Evolutionary conservation across 2,888 invertebrate genomes (phyloP), one percentile per base, ranked within the genome.

Genomic region (Cartodere bifasciata): DNA sequence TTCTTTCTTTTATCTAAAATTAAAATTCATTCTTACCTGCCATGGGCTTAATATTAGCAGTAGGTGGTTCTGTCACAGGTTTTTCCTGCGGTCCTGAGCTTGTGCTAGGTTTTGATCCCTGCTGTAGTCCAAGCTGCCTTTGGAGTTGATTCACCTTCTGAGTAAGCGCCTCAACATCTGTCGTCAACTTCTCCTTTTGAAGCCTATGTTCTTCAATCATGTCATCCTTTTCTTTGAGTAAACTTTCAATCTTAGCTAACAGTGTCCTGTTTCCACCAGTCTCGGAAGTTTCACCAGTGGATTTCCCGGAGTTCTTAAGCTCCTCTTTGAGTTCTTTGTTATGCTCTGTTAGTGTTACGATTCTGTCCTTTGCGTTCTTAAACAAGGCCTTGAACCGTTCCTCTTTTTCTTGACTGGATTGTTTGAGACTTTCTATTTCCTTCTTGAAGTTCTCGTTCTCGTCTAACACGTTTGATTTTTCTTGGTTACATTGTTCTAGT

Each of bases 1-100:
- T n/a, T n/a, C n/a, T n/a, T n/a, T n/a, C n/a, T n/a, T n/a, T n/a
- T n/a, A n/a, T n/a, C n/a, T n/a, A n/a, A 31, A 16, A 16, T 13
- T 16, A 17, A 31, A 30, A 32, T n/a, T n/a, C n/a, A n/a, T 54
- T 46, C 26, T 60, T 66, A 46, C 86, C 86, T 3, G 91, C 83
- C 80, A 92, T 87, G 0, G 92, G 92, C 56, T 88, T 87, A 23
- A 92, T 92, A 53, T 92, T 92, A 4, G 92, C 92, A 1, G 90
- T 92, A 0, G 81, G 74, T 15, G 76, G 72, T 42, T 75, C 76
- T 1, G 62, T 61, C 2, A 63, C 60, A 2, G 62, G 58, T 41
- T 68, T 70, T 21, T 68, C 67, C 2, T 70, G 58, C 49, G 74
- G 62, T 45, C 74, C 66, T 38, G 82, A 71, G 45, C 79, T 73